Evolutionary conservation across 2,888 invertebrate genomes (phyloP), one percentile per base, ranked within the genome.

Genomic region (Agrilus mali): DNA sequence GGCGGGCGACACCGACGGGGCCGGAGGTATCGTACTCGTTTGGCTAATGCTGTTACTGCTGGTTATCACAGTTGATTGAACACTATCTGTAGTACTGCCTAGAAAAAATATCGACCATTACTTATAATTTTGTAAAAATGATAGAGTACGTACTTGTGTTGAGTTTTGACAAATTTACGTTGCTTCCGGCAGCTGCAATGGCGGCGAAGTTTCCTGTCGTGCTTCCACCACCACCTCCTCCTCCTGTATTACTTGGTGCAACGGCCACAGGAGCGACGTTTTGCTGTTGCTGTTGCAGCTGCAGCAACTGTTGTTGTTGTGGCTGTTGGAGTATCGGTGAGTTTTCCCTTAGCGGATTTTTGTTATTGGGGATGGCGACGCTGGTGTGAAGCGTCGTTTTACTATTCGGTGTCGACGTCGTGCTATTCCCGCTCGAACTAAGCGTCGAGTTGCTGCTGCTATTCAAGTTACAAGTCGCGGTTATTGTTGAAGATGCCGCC

Each of bases 151-250:
- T 61, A 70, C 70, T 67, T 66, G 69, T 64, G 52, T 63, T 70
- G 51, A 44, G 51, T 53, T 54, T 56, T 47, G 53, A 53, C 51
- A 45, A 40, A 10, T 47, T 48, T 34, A 55, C 49, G 49, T 57
- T 60, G 36, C 55, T 56, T 36, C 27, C 27, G 27, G 27, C 8
- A 4, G 75, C 75, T 50, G 80, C 77, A 55, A 80, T 79, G 32
- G 80, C 77, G 48, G 81, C 78, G 67, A 81, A 81, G 57, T 76
- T 76, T 51, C 74, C 63, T 27, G 59, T 48, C 7, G 47, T 43
- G 27, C 27, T 27, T 27, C 27, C 27, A 27, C 27, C 10, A 2
- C 27, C 10, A 4, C 20, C 20, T 10, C 27, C 27, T 27, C 10
- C 27, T 27, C 27, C 27, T 27, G 4, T 27, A 62, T 68, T 67